Base-by-base conservation (phyloP, 2,113 vertebrate species). In the Cyprinodon tularosa region DNA sequence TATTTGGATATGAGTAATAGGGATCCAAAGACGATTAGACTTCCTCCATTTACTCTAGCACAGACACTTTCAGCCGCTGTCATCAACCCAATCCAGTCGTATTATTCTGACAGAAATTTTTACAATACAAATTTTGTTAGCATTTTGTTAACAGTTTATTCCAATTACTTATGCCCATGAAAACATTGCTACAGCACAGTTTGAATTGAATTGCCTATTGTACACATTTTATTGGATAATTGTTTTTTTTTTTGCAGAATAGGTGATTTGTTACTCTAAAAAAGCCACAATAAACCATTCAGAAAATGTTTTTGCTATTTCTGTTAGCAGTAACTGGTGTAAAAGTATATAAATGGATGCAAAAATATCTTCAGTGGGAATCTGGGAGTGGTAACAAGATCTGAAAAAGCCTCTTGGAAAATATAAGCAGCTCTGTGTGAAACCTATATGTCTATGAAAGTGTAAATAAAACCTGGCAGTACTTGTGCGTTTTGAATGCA, bases 401-500 rank as follows among this genome's bases (percentile, higher is more conserved):
- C 50, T 57, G 20, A 9, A 7, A 9, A 9, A 20, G 20, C 10
- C 50, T 57, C n/a, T 57, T 20, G 10, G 50, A 8, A 57, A 42
- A 45, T 66, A 50, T 14, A 45, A 15, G 29, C 22, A 66, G 66
- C 17, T 74, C 5, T 50, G 12, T 78, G 39, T 37, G 42, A 50
- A 59, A 66, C 39, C 40, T 8, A 17, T 14, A 12, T 59, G 50
- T 53, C 14, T 39, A 17, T 62, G 29, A 74, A 68, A 62, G 17
- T 9, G 1, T 36, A 37, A 71, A 82, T 63, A 71, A 39, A 78
- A 47, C 66, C 29, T 20, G 42, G 76, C 57, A 37, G 50, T n/a
- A 17, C 22, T 40, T 12, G 48, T 74, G 65, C 71, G 45, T 80
- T 14, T 40, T n/a, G 37, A 67, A 73, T 5, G 0, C 69, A 37